These are phyloP conservation scores for Battus philenor DNA, from an alignment of 1,140 invertebrate species.

Conservation along the genomic window DNA sequence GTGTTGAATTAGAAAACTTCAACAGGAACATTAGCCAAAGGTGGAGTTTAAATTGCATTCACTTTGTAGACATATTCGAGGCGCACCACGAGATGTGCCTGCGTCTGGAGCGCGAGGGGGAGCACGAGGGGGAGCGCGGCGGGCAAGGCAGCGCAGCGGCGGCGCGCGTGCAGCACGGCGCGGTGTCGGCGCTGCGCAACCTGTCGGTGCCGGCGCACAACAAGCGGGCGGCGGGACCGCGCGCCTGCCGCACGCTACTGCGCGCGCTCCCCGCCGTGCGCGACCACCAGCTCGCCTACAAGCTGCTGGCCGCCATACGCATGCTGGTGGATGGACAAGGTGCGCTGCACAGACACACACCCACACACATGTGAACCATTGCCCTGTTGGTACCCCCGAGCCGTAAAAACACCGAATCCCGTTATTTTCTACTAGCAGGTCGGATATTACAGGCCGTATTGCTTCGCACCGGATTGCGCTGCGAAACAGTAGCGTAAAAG, in stretches of 20 bases:
- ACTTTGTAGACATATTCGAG: constrained; percentile 54
- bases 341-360: too few species aligned
- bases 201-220: constrained; percentile 87
- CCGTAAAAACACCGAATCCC: too few species aligned
- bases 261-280: constrained; percentile 83
- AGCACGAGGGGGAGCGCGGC: constrained; percentile 20
- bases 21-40: too few species aligned
- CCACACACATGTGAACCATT: too few species aligned
- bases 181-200: constrained; percentile 88
- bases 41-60: too few species aligned
- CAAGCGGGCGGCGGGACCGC: constrained; percentile 84
- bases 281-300: constrained; percentile 90
- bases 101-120: constrained; percentile 20
- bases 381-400: too few species aligned
- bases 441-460: too few species aligned
- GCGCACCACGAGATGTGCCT: constrained; percentile 32
- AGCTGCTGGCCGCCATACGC: constrained; percentile 88
- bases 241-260: constrained; percentile 75
- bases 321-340: constrained; percentile 79
- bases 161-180: constrained; percentile 83
- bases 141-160: constrained; percentile 25
- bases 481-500: too few species aligned
- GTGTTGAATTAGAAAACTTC: too few species aligned
- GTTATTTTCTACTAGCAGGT: too few species aligned
- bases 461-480: too few species aligned